Base-by-base conservation (phyloP, 1,140 invertebrate genomes). In the Platyscapa corneri region DNA sequence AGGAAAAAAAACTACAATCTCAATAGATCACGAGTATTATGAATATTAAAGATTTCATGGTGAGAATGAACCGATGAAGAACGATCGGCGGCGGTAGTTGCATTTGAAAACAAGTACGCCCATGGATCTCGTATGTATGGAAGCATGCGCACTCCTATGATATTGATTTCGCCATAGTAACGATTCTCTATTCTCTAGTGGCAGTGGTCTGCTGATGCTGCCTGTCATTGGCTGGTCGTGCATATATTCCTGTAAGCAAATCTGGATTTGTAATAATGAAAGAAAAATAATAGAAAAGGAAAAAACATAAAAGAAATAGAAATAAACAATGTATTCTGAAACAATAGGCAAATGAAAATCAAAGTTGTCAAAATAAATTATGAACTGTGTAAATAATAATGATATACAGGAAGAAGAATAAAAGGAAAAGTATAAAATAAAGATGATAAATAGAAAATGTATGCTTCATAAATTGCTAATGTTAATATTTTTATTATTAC, bases 121-220 rank as follows among this genome's bases (percentile, higher is more conserved):
- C 42, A 77, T 20, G 37, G 16, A 56, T n/a, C n/a, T n/a, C n/a
- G n/a, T 70, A 86, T 56, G 65, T 65, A 82, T 82, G 27, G 60
- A 86, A 80, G 85, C 85, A 86, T 86, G 85, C 85, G 85, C 85
- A 86, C 79, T 72, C 32, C 80, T 83, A 79, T 77, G 67, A 82
- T 86, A 86, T 86, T 78, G 80, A 86, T 86, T 80, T 83, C 74
- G 49, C 75, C 75, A 86, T 86, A 67, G 64, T 70, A 83, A 78
- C 23, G 85, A 86, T 83, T 86, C 85, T 79, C 80, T 79, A 70
- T 39, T 46, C 34, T n/a, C 42, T 64, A 34, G 75, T 18, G 37
- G 46, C 37, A 23, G 74, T 76, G 53, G 39, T n/a, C 70, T 32
- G 27, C 14, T 56, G 81, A 49, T 76, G 20, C 53, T 46, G 12